Evolutionary conservation across 92 coral and sea anemone genomes (phyloP), one percentile per base, ranked within the genome.

Genomic region (Pocillopora grandis): DNA sequence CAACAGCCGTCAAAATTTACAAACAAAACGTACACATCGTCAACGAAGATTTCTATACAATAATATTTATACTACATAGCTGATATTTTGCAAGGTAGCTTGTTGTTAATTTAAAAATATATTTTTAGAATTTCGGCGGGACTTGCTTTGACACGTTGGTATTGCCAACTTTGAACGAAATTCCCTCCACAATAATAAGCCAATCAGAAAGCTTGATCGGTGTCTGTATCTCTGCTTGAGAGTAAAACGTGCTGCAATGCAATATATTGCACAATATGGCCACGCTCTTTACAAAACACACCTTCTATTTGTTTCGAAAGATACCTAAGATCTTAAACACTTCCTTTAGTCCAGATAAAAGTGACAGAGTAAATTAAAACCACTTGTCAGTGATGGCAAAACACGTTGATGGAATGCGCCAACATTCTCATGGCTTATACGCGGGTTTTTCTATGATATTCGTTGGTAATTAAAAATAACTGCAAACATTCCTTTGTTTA

Each of bases 381-480:
- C 52, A 42, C 52, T 42, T 42, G 16, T 59, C 62, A 12, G 12
- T 16, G 18, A 70, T 15, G 12, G 9, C n/a, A n/a, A 70, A 36
- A 70, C 8, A 35, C 57, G 19, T 7, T 66, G 35, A 7, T 15
- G 19, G 57, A 37, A 37, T 11, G 12, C 2, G 57, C 55, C 23
- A n/a, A 33, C 56, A 70, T 70, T 15, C 55, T 36, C 21, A 35
- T 7, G 21, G 56, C 55, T 67, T 33, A 19, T 12, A 18, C 17
- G 48, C 75, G 17, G 10, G 13, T 12, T 55, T 49, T 33, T n/a
- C 15, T 35, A 19, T 37, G 62, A 71, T 70, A 71, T 71, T 81
- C 31, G 70, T n/a, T 81, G 49, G 76, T 81, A 35, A 59, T 42
- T 36, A 81, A 71, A 81, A 81, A 81, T 81, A 81, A 81, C 85